Evolutionary conservation across 2,113 vertebrate species (phyloP), one percentile per base, ranked within the genome.

Genomic region (Lontra canadensis): DNA sequence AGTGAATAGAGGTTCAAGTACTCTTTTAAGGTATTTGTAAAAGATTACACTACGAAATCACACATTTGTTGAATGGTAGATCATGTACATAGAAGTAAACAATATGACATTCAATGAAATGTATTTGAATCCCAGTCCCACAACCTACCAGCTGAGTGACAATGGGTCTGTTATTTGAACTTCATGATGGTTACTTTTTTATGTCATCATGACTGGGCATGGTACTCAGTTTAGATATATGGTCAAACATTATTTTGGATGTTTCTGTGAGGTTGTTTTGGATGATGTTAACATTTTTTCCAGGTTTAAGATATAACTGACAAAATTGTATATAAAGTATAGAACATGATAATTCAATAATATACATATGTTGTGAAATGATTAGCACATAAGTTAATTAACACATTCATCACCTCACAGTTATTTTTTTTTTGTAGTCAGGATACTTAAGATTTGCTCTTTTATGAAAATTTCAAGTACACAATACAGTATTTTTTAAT

Each of bases 1-100:
- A 44, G 55, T 67, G 13, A 90, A 55, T 71, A 55, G 10, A n/a
- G 14, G 5, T 85, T 94, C 42, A 73, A 96, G 86, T 87, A 55
- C 36, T 71, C 36, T 86, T 95, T 82, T 42, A 47, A 95, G 85
- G 67, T 85, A 65, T 94, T 47, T 94, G 2, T 69, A 81, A 88
- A 73, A 76, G 10, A 78, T 78, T 69, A 86, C 4, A 63, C 18
- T 79, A 83, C 14, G 34, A 93, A 93, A 55, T 57, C 39, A 93
- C 4, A 47, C 25, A 74, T 80, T 88, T 84, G n/a, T 12, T 81
- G 6, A 34, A 79, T 57, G 14, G 18, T 36, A 7, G 25, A 31
- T n/a, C 59, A 7, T 9, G 18, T 61, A 26, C 44, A 23, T 8
- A 74, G 47, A 84, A 3, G 13, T 59, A 80, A 91, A 81, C 4